phyloP scores from a whole-genome alignment of 2,113 vertebrate genomes.

The Fulmarus glacialis region DNA sequence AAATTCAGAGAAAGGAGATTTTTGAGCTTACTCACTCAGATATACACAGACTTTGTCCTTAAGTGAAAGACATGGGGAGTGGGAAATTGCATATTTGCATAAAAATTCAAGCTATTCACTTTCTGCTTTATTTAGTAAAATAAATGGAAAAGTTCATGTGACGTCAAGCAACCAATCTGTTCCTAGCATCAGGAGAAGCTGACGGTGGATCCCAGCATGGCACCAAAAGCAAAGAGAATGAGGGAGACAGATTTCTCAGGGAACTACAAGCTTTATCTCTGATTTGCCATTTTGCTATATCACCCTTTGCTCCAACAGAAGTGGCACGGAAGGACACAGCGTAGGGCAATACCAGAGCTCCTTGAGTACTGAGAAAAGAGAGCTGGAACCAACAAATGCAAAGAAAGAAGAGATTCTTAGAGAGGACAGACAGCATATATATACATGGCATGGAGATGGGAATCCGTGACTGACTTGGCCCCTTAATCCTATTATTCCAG shows the following conservation, averaged over 20 bases:
- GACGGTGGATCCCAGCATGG: neutral
- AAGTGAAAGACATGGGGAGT: neutral
- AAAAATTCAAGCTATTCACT: neutral
- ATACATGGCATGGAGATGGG: neutral
- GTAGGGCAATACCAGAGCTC: neutral
- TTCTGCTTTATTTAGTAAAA: conserved; percentile 59
- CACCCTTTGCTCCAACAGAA: neutral
- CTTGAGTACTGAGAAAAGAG: neutral
- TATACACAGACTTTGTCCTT: neutral
- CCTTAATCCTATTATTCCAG: neutral
- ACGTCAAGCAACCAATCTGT: neutral
- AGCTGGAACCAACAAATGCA: neutral
- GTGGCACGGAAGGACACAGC: neutral
- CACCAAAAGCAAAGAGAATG: neutral
- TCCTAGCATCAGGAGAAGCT: neutral
- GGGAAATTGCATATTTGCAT: neutral
- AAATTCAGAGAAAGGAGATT: neutral
- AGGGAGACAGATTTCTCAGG: neutral
- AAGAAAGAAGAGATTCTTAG: neutral
- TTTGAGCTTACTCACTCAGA: neutral
- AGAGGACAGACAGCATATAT: neutral
- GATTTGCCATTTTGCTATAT: neutral
- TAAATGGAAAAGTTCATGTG: neutral
- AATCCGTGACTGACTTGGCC: neutral
- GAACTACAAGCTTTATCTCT: neutral